A percentile compares a stretch with the other conserved stretches of the same genome.
These are phyloP conservation scores for Araneus ventricosus DNA, from an alignment of 1,140 invertebrate species.

Conservation along the genomic window DNA sequence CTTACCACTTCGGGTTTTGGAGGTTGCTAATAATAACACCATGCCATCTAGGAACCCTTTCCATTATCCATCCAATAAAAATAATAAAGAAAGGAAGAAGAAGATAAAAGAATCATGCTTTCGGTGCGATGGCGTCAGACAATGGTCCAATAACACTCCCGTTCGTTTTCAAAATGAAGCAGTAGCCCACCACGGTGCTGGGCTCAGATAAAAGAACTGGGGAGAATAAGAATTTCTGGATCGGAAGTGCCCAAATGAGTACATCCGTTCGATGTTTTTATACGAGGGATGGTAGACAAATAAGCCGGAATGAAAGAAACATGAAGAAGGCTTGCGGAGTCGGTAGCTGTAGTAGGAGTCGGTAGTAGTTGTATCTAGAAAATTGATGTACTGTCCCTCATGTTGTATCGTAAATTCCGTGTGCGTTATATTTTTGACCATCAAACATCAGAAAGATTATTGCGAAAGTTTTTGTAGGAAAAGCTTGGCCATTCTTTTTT, in stretches of 20 bases:
- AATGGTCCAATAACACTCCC: slow-evolving; percentile 54
- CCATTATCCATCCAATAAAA: slow-evolving; percentile 31
- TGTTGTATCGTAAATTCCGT: not conserved
- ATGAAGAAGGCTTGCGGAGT: not conserved
- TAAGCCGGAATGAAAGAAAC: not conserved
- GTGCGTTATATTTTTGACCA: not conserved
- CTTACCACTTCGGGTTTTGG: slow-evolving; percentile 18
- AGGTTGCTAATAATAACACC: slow-evolving; percentile 42
- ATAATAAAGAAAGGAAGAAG: slow-evolving; percentile 16
- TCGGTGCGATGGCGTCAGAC: slow-evolving; percentile 16
- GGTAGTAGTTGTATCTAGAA: not conserved
- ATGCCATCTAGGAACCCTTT: not conserved
- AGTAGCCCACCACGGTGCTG: not conserved
- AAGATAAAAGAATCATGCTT: slow-evolving; percentile 9
- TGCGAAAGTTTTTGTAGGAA: not conserved
- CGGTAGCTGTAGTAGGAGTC: not conserved
- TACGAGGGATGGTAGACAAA: slow-evolving; percentile 43
- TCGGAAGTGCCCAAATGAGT: slow-evolving; percentile 42
- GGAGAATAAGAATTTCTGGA: slow-evolving; percentile 46
- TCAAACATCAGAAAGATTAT: not conserved
- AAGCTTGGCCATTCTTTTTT: not conserved
- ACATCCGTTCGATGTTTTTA: slow-evolving; percentile 45
- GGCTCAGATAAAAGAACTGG: slow-evolving; percentile 19
- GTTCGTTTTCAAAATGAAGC: slow-evolving; percentile 16
- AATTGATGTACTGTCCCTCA: not conserved